A percentile compares a stretch with the other conserved stretches of the same genome.
phyloP scores from a whole-genome alignment of 2,113 vertebrate genomes.

The Phycodurus eques region DNA sequence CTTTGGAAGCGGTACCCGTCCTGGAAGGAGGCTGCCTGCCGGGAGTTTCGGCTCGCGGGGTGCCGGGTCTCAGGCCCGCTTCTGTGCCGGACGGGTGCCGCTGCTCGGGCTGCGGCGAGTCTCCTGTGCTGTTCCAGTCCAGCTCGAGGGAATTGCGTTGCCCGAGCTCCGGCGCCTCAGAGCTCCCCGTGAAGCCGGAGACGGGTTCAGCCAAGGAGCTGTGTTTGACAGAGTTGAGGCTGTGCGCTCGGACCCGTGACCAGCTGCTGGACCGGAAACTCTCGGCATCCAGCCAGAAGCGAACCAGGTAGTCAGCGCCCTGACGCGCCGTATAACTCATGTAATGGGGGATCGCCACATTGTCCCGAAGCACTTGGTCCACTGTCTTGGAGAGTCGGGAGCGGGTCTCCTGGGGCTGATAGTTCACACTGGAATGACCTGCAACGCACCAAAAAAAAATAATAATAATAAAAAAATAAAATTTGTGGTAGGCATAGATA shows the following conservation, averaged over 20 bases:
- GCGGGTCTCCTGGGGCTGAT: constrained; percentile 88
- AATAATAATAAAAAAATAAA: too few relatives aligned
- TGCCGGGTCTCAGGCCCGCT: constrained; percentile 26
- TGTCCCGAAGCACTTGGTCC: constrained; percentile 88
- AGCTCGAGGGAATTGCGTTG: neutral
- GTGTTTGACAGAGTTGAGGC: constrained; percentile 95
- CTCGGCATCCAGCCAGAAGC: constrained; percentile 95
- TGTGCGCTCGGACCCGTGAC: constrained; percentile 92
- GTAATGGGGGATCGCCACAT: constrained; percentile 88
- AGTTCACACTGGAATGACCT: constrained; percentile 97
- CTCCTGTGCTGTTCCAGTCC: constrained; percentile 34
- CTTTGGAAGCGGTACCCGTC: constrained; percentile 76
- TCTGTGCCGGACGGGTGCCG: constrained; percentile 63
- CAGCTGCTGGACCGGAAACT: constrained; percentile 91
- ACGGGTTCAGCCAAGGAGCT: constrained; percentile 90
- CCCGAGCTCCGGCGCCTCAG: constrained; percentile 17
- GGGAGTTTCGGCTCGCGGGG: constrained; percentile 62
- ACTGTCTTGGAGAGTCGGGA: constrained; percentile 95
- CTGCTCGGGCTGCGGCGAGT: constrained; percentile 47
- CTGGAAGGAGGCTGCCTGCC: constrained; percentile 75
- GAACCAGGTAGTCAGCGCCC: constrained; percentile 87
- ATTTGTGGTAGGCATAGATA: too few relatives aligned
- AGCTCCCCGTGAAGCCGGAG: constrained; percentile 30
- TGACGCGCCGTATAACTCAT: constrained; percentile 88
- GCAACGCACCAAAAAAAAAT: constrained; percentile 10